Base-by-base conservation (phyloP, 2,888 invertebrate species). In the Linnaemya vulpina region DNA sequence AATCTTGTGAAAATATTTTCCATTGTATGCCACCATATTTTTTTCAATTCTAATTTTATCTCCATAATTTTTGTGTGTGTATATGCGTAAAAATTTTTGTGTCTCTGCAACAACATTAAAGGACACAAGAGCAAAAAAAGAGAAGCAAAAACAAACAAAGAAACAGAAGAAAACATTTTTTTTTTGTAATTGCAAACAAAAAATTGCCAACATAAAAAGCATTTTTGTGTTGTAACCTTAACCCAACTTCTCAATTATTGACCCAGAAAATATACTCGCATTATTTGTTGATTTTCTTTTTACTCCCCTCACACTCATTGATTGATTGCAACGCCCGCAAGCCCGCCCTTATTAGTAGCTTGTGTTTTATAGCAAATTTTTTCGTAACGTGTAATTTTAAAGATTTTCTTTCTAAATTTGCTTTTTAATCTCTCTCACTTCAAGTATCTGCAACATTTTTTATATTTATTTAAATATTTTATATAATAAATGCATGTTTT, bases 241-340 rank as follows among this genome's bases (percentile, higher is more conserved):
- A 85, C 85, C 85, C 82, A 85, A 82, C 74, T 65, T 43, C n/a
- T 65, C 53, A 82, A 82, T 71, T 78, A 75, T 85, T 85, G 85
- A 82, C 85, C 85, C 78, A 85, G 85, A 85, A 85, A 67, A 22
- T 10, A 1, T 49, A n/a, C 35, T 13, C 51, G 3, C 20, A 20
- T 20, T 22, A 49, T 55, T 43, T 58, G 49, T 67, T 76, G 43
- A 58, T 63, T 55, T 71, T 30, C 22, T 55, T 74, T 62, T 40
- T 53, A 8, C 30, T 22, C 15, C n/a, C 67, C 25, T 13, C 3
- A 9, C 3, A 10, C 25, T 1, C 20, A 63, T 43, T 70, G 13
- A 43, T 58, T 58, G 20, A 76, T 67, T 58, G 22, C n/a, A 13
- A 3, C 40, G 11, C 5, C 17, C 53, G 22, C n/a, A n/a, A n/a